phyloP scores from a whole-genome alignment of 2,888 invertebrate genomes.

The Harpalus rubripes region DNA sequence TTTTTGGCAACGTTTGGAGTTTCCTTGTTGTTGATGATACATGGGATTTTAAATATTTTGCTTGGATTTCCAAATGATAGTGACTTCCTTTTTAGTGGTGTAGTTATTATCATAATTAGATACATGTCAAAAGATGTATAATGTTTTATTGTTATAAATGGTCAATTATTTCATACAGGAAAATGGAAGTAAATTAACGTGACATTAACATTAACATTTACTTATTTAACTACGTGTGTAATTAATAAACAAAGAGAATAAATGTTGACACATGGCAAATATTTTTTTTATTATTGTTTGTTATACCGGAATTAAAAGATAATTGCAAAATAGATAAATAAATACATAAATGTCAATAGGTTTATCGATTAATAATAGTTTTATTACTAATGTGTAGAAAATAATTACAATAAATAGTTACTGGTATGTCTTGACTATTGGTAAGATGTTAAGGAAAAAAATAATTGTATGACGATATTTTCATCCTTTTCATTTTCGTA shows the following conservation, averaged over 20 bases:
- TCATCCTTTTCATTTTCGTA: too few species aligned
- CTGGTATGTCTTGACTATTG: too few species aligned
- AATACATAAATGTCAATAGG: too few species aligned
- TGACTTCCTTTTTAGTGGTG: background rate
- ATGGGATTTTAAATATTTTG: background rate
- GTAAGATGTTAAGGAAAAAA: too few species aligned
- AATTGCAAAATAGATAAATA: background rate
- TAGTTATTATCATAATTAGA: too few species aligned
- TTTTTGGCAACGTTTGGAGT: background rate
- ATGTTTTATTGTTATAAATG: background rate
- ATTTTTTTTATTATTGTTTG: background rate
- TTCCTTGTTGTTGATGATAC: background rate
- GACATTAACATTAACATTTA: slow-evolving; percentile 7
- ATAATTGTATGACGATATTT: too few species aligned
- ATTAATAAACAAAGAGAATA: background rate
- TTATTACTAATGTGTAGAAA: too few species aligned
- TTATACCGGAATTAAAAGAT: background rate
- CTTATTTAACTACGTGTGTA: background rate
- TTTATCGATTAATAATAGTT: too few species aligned
- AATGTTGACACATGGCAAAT: background rate
- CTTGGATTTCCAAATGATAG: background rate
- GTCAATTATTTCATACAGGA: background rate
- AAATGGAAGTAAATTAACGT: background rate
- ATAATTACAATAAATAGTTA: too few species aligned
- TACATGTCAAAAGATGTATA: too few species aligned